These are phyloP conservation scores for Eugnorisma glareosa DNA, from an alignment of 2,888 invertebrate species.

Conservation along the genomic window DNA sequence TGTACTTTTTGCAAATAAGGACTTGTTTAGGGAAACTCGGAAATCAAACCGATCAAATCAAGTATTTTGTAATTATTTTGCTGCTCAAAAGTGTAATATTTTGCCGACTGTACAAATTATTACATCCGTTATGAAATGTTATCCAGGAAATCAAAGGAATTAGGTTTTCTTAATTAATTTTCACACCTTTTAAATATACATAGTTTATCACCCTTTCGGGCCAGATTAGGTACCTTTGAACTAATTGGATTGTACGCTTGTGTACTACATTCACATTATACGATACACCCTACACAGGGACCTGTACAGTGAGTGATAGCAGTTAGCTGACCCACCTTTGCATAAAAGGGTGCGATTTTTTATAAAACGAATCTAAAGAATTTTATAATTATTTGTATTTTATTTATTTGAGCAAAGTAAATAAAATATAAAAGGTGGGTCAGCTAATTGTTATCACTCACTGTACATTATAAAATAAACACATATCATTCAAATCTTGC, in stretches of 20 bases:
- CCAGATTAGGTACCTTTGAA: neutral
- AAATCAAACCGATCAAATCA: constrained; percentile 6
- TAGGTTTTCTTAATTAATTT: neutral
- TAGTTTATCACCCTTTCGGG: neutral
- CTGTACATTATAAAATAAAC: neutral
- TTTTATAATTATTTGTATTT: too few relatives aligned
- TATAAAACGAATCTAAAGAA: too few relatives aligned
- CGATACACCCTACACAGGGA: too few relatives aligned
- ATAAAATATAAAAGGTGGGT: too few relatives aligned
- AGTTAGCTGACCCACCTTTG: too few relatives aligned
- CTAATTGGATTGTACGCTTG: neutral
- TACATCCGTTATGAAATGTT: neutral
- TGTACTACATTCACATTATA: too few relatives aligned
- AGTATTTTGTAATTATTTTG: neutral
- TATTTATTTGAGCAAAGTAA: too few relatives aligned
- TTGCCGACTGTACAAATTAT: neutral
- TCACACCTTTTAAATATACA: neutral
- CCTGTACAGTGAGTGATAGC: too few relatives aligned
- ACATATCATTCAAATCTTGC: neutral
- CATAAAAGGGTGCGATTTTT: too few relatives aligned
- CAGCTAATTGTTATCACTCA: too few relatives aligned
- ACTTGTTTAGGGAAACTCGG: neutral
- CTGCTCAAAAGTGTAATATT: neutral
- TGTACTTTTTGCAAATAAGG: neutral
- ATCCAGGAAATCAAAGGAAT: neutral